A percentile compares a stretch with the other conserved stretches of the same genome.
phyloP scores from a whole-genome alignment of 2,113 vertebrate species.

The Acanthochromis polyacanthus region DNA sequence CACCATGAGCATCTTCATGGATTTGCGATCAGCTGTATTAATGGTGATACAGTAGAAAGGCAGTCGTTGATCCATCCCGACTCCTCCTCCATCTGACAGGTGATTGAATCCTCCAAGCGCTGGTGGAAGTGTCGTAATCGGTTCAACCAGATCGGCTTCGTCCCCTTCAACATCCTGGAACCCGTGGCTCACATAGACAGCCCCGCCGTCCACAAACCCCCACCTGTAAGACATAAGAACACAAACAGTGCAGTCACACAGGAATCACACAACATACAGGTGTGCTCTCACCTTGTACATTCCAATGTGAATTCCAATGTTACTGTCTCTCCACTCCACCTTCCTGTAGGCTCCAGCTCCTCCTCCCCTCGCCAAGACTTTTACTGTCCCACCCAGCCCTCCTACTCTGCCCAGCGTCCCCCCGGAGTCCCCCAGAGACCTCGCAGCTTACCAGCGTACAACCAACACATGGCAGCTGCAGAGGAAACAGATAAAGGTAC shows the following conservation, averaged over 20 bases:
- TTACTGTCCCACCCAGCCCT: conserved; percentile 42
- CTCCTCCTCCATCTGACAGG: conserved; percentile 70
- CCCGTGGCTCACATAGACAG: conserved; percentile 77
- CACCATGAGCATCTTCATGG: background rate
- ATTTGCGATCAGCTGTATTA: background rate
- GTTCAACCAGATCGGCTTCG: conserved; percentile 85
- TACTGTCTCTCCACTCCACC: conserved; percentile 14
- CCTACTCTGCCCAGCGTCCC: conserved; percentile 26
- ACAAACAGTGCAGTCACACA: background rate
- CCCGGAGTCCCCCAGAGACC: conserved; percentile 56
- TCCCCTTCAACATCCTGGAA: conserved; percentile 89
- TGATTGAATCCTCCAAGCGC: conserved; percentile 87
- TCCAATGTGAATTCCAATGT: conserved; percentile 3
- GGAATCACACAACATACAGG: background rate
- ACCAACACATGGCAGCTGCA: conserved; percentile 47
- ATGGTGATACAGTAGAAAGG: background rate
- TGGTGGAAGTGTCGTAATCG: conserved; percentile 90
- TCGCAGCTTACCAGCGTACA: conserved; percentile 61
- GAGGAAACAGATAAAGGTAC: conserved; percentile 84
- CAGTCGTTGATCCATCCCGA: background rate
- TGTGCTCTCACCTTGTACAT: conserved; percentile 14
- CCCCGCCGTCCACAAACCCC: conserved; percentile 42
- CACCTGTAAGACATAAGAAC: conserved; percentile 70
- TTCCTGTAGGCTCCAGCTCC: conserved; percentile 67
- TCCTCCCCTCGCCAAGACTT: conserved; percentile 52